Percentiles rank a stretch among this genome's conserved stretches.
These are phyloP conservation scores for Melanotaenia maccullochi DNA, from an alignment of 2,797 vertebrate genomes.

Conservation along the genomic window DNA sequence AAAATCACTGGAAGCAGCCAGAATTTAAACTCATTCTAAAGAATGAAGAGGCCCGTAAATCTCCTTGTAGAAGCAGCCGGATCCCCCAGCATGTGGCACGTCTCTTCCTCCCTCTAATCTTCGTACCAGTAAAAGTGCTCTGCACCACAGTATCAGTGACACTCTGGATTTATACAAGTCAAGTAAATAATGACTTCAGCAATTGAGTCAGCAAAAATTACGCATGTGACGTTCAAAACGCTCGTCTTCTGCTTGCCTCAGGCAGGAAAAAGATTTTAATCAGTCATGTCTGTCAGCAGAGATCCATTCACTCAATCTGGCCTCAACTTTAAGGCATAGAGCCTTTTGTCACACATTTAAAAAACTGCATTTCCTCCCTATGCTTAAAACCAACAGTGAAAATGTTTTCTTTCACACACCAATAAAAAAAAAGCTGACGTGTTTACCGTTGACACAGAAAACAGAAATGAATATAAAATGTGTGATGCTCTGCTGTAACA, in stretches of 20 bases:
- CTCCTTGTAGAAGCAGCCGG: constrained; percentile 36
- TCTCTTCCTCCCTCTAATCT: constrained; percentile 43
- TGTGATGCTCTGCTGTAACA: constrained; percentile 29
- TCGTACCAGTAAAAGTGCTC: constrained; percentile 58
- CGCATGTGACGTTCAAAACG: constrained; percentile 46
- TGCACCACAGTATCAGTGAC: constrained; percentile 43
- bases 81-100: constrained; percentile 9
- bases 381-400: constrained; percentile 9
- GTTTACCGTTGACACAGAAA: constrained; percentile 40
- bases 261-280: constrained; percentile 37
- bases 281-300: constrained; percentile 42
- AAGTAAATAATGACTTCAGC: constrained; percentile 68
- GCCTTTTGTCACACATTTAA: constrained; percentile 29
- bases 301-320: constrained; percentile 13
- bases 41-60: constrained; percentile 35
- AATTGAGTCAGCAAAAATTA: constrained; percentile 72
- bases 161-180: constrained; percentile 58
- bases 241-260: constrained; percentile 28
- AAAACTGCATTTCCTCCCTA: constrained; percentile 14
- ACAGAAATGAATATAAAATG: constrained; percentile 37
- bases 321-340: constrained; percentile 11
- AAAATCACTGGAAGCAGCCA: not conserved
- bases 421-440: constrained; percentile 40
- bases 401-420: constrained; percentile 21
- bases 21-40: constrained; percentile 30